phyloP scores from a whole-genome alignment of 2,113 vertebrate species.

The Tragulus kanchil region DNA sequence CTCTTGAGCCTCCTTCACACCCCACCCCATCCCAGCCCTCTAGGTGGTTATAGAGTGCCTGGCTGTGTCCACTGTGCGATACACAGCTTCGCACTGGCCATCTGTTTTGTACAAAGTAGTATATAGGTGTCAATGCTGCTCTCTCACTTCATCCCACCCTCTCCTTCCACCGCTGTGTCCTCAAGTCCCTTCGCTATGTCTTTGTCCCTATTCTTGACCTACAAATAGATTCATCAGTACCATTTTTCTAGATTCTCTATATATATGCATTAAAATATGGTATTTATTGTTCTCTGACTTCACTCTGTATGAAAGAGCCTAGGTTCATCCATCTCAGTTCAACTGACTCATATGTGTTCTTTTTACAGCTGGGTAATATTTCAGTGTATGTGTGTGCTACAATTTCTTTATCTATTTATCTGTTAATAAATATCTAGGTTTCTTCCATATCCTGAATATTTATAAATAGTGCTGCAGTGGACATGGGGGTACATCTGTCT shows the following conservation, averaged over 20 bases:
- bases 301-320: not conserved
- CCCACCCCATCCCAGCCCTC: not conserved
- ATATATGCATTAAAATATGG: not conserved
- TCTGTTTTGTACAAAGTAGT: not conserved
- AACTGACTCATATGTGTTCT: not conserved
- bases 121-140: not conserved
- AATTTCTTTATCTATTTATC: not conserved
- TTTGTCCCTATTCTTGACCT: not conserved
- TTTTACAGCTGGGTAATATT: not conserved
- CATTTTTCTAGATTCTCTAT: not conserved
- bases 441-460: not conserved
- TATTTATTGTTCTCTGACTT: not conserved
- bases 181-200: not conserved
- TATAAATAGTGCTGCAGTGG: not conserved
- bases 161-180: too few species aligned
- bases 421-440: not conserved
- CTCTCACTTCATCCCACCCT: not conserved
- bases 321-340: not conserved
- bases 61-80: not conserved
- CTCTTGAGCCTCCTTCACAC: not conserved
- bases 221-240: not conserved
- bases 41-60: not conserved
- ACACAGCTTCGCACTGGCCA: not conserved
- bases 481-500: not conserved
- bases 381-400: not conserved